Evolutionary conservation across 2,888 invertebrate species (phyloP).

Genomic region (Amiota minor): DNA sequence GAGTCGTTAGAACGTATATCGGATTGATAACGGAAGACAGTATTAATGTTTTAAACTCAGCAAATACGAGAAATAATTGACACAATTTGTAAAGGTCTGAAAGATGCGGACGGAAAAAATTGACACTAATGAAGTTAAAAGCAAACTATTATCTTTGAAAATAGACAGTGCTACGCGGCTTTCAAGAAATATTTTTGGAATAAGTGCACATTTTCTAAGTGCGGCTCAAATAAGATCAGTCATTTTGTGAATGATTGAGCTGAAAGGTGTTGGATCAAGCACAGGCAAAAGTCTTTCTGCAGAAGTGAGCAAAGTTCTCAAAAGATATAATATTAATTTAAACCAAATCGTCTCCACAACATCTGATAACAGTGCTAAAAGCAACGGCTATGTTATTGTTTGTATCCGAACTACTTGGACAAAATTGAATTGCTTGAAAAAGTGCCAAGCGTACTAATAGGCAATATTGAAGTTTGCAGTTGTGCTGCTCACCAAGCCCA

Average conservation of each 20-base stretch:
- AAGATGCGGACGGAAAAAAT: too few relatives aligned
- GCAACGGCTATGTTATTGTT: constrained; percentile 27
- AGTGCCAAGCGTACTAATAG: not conserved
- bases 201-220: constrained; percentile 33
- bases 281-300: constrained; percentile 28
- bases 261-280: constrained; percentile 28
- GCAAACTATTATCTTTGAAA: constrained; percentile 33
- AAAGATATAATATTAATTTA: constrained; percentile 37
- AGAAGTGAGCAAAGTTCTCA: constrained; percentile 33
- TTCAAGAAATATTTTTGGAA: constrained; percentile 28
- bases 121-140: constrained; percentile 28
- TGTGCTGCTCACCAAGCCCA: not conserved
- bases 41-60: too few relatives aligned
- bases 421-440: not conserved
- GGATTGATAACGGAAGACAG: too few relatives aligned
- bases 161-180: constrained; percentile 36
- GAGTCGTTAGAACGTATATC: too few relatives aligned
- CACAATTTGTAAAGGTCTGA: too few relatives aligned
- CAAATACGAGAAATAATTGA: too few relatives aligned
- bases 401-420: not conserved
- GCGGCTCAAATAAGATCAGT: constrained; percentile 23
- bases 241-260: constrained; percentile 36
- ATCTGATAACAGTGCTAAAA: too few relatives aligned
- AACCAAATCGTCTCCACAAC: too few relatives aligned
- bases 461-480: constrained; percentile 4